Evolutionary conservation across 2,113 vertebrate genomes (phyloP).

Genomic region (Lasiurus borealis): DNA sequence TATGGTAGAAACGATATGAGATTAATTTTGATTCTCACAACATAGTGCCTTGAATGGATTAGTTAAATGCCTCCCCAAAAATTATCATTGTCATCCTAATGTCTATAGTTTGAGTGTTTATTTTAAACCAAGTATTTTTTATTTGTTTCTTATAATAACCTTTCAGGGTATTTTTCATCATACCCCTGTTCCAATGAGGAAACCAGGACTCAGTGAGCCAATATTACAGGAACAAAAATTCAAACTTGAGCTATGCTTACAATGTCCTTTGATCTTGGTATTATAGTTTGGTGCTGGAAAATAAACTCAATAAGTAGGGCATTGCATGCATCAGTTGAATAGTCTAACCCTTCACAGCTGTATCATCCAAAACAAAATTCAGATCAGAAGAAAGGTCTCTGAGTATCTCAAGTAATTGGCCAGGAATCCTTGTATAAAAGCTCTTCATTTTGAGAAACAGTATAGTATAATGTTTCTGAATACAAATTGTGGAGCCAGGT

Average conservation of each 20-base stretch:
- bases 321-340: background rate
- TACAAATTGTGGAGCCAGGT: constrained; percentile 59
- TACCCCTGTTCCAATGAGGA: constrained; percentile 13
- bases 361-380: background rate
- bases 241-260: background rate
- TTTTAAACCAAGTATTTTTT: constrained; percentile 41
- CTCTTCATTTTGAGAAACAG: constrained; percentile 29
- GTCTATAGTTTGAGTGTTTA: background rate
- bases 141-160: background rate
- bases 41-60: background rate
- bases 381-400: background rate
- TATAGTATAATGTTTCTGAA: constrained; percentile 7
- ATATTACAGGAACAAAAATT: background rate
- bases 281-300: background rate
- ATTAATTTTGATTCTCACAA: background rate
- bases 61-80: background rate
- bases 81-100: background rate
- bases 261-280: background rate
- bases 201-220: background rate
- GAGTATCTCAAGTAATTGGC: background rate
- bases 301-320: background rate
- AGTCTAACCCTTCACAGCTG: background rate
- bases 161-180: background rate
- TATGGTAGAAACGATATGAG: background rate
- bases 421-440: background rate